phyloP scores from a whole-genome alignment of 2,113 vertebrate species.

The Alouatta palliata region DNA sequence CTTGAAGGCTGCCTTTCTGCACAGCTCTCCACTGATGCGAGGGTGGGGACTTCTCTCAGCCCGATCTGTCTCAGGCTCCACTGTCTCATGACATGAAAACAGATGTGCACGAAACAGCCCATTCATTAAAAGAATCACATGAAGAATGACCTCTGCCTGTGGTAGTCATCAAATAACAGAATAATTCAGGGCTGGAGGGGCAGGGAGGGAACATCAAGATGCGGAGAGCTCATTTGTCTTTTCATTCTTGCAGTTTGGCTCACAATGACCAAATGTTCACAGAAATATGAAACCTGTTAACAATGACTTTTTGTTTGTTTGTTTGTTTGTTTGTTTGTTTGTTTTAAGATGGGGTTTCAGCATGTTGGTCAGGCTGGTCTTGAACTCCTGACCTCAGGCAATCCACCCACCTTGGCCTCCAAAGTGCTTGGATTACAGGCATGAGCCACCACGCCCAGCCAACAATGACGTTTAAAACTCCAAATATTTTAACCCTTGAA shows the following conservation, averaged over 20 bases:
- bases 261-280: background rate
- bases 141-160: background rate
- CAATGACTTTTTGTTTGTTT: too few relatives aligned
- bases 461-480: background rate
- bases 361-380: too few relatives aligned
- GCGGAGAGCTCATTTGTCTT: background rate
- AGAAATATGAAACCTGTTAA: background rate
- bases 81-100: slow-evolving; percentile 1
- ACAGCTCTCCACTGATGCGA: background rate
- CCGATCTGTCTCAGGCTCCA: background rate
- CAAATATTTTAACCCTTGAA: background rate
- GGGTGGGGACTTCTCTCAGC: background rate
- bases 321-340: too few relatives aligned
- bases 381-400: too few relatives aligned
- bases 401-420: too few relatives aligned
- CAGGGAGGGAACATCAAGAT: background rate
- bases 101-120: background rate
- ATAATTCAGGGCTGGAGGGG: background rate
- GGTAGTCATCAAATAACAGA: background rate
- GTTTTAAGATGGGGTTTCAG: too few relatives aligned
- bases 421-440: too few relatives aligned
- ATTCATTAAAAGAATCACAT: background rate
- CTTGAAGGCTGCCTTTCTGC: background rate
- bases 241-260: background rate
- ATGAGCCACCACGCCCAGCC: too few relatives aligned